Percentiles rank a stretch among this genome's conserved stretches.
These are phyloP conservation scores for Acleris emargana DNA, from an alignment of 2,888 invertebrate genomes.

Conservation along the genomic window DNA sequence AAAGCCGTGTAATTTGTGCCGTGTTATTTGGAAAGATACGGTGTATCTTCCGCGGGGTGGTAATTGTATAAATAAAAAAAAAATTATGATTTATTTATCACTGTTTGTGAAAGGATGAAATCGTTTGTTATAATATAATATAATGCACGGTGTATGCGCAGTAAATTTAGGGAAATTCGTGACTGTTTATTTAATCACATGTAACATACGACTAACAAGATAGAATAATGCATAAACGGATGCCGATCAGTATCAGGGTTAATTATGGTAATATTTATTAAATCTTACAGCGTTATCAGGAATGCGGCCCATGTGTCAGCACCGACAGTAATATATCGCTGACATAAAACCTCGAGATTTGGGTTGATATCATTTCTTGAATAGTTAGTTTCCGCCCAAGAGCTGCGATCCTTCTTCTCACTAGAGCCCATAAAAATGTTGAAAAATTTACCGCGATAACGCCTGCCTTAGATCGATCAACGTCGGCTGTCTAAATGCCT, in stretches of 20 bases:
- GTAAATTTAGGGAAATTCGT: neutral
- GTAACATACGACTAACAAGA: slow-evolving; percentile 54
- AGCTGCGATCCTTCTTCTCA: slow-evolving; percentile 57
- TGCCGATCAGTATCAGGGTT: slow-evolving; percentile 73
- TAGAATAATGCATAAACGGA: slow-evolving; percentile 65
- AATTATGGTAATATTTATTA: slow-evolving; percentile 78
- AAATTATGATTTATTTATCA: neutral
- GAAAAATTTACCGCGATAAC: slow-evolving; percentile 73
- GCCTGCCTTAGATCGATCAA: slow-evolving; percentile 67
- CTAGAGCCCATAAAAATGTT: slow-evolving; percentile 68
- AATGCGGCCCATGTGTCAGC: slow-evolving; percentile 66
- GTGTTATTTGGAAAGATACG: slow-evolving; percentile 34
- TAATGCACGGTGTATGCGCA: no score
- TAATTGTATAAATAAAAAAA: slow-evolving; percentile 16
- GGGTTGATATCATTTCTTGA: slow-evolving; percentile 73
- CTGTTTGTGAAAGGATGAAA: neutral
- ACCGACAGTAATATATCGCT: slow-evolving; percentile 76
- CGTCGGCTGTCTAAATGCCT: slow-evolving; percentile 54
- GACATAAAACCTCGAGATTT: slow-evolving; percentile 78
- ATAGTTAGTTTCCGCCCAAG: slow-evolving; percentile 73
- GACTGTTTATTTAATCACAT: slow-evolving; percentile 25
- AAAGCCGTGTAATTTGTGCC: slow-evolving; percentile 44
- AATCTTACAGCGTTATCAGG: slow-evolving; percentile 72
- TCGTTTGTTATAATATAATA: no score
- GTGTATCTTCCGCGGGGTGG: slow-evolving; percentile 15